Percentiles rank a stretch among this genome's conserved stretches.
Evolutionary conservation across 2,113 vertebrate species (phyloP).

Genomic region (Mormoops blainvillei): DNA sequence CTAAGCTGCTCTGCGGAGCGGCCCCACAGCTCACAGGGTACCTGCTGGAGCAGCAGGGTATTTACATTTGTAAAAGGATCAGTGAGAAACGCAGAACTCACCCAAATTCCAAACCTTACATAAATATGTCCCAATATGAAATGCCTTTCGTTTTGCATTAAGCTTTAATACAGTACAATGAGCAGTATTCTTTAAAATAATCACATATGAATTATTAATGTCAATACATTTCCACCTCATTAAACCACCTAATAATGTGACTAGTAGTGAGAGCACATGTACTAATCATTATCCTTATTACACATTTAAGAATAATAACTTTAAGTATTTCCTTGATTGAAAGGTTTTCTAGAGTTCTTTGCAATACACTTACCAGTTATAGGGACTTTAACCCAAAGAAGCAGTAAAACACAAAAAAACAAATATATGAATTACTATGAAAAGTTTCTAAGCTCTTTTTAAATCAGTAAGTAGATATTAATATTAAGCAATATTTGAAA

Average conservation of each 20-base stretch:
- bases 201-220: constrained; percentile 67
- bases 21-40: background rate
- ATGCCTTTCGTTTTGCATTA: constrained; percentile 31
- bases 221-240: constrained; percentile 69
- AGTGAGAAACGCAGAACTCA: constrained; percentile 8
- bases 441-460: constrained; percentile 58
- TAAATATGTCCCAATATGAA: background rate
- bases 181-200: constrained; percentile 62
- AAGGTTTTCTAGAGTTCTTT: constrained; percentile 57
- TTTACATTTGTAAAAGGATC: constrained; percentile 23
- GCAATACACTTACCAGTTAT: constrained; percentile 93
- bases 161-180: constrained; percentile 55
- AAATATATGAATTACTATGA: constrained; percentile 75
- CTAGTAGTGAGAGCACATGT: constrained; percentile 46
- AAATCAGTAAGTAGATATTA: constrained; percentile 68
- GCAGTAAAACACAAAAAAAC: constrained; percentile 85
- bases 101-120: constrained; percentile 27
- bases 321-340: constrained; percentile 61
- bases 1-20: background rate
- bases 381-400: constrained; percentile 90
- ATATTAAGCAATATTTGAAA: constrained; percentile 65
- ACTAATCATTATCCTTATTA: constrained; percentile 66
- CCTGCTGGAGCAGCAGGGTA: background rate
- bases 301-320: constrained; percentile 58
- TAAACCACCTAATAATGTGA: constrained; percentile 65